Evolutionary conservation across 2,797 vertebrate genomes (phyloP).

Genomic region (Thalassophryne amazonica): DNA sequence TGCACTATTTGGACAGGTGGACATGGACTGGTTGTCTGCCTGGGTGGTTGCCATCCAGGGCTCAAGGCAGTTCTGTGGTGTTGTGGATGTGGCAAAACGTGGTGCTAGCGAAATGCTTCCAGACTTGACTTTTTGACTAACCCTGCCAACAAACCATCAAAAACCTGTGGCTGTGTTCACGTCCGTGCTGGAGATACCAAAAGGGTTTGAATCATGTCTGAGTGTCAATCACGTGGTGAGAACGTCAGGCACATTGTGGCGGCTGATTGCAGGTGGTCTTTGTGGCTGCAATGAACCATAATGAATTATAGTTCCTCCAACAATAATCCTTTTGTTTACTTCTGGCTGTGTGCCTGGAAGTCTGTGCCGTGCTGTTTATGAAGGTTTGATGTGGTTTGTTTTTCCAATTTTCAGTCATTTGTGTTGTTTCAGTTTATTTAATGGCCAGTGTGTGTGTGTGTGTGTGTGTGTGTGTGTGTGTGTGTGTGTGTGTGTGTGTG

Average conservation of each 20-base stretch:
- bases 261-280: slow-evolving; percentile 6
- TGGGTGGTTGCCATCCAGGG: too few species aligned
- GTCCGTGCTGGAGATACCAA: slow-evolving; percentile 22
- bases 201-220: slow-evolving; percentile 7
- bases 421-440: slow-evolving; percentile 69
- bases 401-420: slow-evolving; percentile 57
- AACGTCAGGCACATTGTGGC: slow-evolving; percentile 30
- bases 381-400: slow-evolving; percentile 70
- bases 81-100: too few species aligned
- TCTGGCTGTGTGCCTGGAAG: slow-evolving; percentile 57
- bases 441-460: slow-evolving; percentile 72
- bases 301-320: slow-evolving; percentile 36
- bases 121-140: too few species aligned
- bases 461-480: slow-evolving; percentile 74
- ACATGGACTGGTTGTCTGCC: too few species aligned
- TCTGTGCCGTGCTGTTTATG: slow-evolving; percentile 46
- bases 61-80: too few species aligned
- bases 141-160: too few species aligned
- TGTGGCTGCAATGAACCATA: slow-evolving; percentile 34
- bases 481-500: slow-evolving; percentile 77
- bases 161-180: too few species aligned
- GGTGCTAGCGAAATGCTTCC: too few species aligned
- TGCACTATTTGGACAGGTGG: too few species aligned
- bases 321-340: slow-evolving; percentile 45
- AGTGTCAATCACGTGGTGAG: slow-evolving; percentile 9